These are phyloP conservation scores for Phoebastria nigripes DNA, from an alignment of 2,797 vertebrate species.

Conservation along the genomic window DNA sequence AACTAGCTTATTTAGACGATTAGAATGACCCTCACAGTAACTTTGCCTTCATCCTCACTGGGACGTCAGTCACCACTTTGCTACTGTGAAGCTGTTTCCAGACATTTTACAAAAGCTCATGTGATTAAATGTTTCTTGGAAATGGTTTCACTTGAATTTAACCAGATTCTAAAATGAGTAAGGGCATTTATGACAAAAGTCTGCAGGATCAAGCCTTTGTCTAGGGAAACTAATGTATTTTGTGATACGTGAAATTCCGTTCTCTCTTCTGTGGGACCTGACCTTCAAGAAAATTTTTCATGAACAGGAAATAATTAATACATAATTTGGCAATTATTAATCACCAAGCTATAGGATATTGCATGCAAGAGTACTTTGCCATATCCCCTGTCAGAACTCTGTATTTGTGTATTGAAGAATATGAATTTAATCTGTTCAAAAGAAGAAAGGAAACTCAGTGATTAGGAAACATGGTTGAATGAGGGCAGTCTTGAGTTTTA, in stretches of 20 bases:
- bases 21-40: background rate
- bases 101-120: background rate
- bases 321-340: background rate
- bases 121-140: background rate
- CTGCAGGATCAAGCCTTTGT: background rate
- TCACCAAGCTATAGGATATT: background rate
- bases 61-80: background rate
- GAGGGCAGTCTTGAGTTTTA: background rate
- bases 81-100: background rate
- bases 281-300: background rate
- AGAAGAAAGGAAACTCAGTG: background rate
- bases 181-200: rapidly evolving
- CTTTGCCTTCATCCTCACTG: background rate
- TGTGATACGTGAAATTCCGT: background rate
- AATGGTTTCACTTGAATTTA: background rate
- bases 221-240: background rate
- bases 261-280: background rate
- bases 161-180: background rate
- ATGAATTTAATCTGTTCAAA: background rate
- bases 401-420: background rate
- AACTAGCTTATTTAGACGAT: background rate
- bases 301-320: background rate
- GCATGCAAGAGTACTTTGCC: background rate
- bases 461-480: background rate
- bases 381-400: background rate